Base-by-base conservation (phyloP, 2,888 invertebrate genomes). In the Melipona beecheii region DNA sequence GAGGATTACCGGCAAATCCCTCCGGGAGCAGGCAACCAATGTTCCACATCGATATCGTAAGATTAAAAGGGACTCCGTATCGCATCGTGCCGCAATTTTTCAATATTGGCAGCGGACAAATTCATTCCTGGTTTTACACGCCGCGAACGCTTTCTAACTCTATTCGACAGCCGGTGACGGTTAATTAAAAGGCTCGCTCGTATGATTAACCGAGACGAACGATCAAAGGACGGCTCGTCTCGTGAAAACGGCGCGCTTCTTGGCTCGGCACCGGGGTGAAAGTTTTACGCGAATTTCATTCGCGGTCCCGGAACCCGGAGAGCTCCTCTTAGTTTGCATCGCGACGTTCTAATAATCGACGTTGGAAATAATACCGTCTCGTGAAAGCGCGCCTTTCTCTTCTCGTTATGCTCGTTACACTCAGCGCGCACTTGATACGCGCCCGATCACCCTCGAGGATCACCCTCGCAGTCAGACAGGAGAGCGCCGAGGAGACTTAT, bases 1-100 rank as follows among this genome's bases (percentile, higher is more conserved):
- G 43, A 43, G 81, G 80, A 80, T 80, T 80, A 79, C 68, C 50
- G 21, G 24, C 49, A 68, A 69, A 73, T 79, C 73, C 60, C 50
- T 21, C 6, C 21, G 50, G 24, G 68, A 62, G 31, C 66, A 62
- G 43, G 52, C 80, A 72, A 71, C 71, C 71, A 73, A 73, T 56
- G 56, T 62, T 64, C 50, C 54, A 2, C 50, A 31, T 50, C 62
- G 81, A 69, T 62, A 79, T 21, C 24, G 72, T 69, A 70, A 65
- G 70, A 77, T 77, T 80, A 77, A 70, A 77, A 52, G 21, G 9
- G 52, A 69, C 50, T 49, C 49, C 0, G 11, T 4, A 31, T 27
- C n/a, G 43, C 17, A 11, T 21, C 17, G 43, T 5, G 19, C 31
- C 56, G n/a, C 76, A 56, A 76, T 80, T 76, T 80, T 70, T 80